Conservation (phyloP, 2,888 invertebrate species). For the Antheraea yamamai region DNA sequence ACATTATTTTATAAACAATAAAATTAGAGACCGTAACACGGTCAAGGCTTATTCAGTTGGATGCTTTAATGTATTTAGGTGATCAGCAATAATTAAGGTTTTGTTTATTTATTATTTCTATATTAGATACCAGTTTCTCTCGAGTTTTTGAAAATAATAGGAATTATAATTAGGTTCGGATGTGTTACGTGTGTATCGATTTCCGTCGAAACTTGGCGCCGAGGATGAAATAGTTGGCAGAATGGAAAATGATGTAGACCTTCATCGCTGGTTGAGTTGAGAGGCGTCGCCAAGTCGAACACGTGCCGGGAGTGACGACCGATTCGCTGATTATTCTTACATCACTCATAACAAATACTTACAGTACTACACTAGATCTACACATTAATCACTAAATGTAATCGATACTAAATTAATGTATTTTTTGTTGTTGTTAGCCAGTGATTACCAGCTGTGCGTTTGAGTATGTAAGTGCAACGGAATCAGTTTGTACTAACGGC, state of each 20-base stretch:
- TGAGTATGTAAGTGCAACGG: conserved; percentile 17
- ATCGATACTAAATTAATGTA: conserved; percentile 28
- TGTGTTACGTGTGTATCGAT: conserved; percentile 32
- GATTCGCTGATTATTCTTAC: conserved; percentile 13
- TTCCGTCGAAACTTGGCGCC: conserved; percentile 52
- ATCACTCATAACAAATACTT: conserved; percentile 20
- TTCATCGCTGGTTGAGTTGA: conserved; percentile 49
- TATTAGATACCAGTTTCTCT: not conserved
- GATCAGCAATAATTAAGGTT: not conserved
- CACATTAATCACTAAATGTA: conserved; percentile 24
- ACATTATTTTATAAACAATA: not conserved
- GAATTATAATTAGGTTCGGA: not conserved
- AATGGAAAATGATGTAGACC: conserved; percentile 49
- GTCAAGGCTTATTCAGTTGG: not conserved
- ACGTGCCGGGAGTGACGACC: conserved; percentile 28
- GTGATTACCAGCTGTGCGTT: conserved; percentile 27
- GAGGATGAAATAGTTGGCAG: conserved; percentile 62
- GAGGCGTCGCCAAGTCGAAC: conserved; percentile 57
- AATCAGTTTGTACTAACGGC: conserved; percentile 61
- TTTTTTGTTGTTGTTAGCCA: conserved; percentile 24
- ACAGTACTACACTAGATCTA: conserved; percentile 22
- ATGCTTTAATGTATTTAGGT: not conserved
- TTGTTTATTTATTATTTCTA: not conserved
- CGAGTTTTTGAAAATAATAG: not conserved
- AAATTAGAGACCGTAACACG: conserved; percentile 6